A percentile compares a stretch with the other conserved stretches of the same genome.
Evolutionary conservation across 2,888 invertebrate species (phyloP).

Genomic region (Drosophila phalerata): DNA sequence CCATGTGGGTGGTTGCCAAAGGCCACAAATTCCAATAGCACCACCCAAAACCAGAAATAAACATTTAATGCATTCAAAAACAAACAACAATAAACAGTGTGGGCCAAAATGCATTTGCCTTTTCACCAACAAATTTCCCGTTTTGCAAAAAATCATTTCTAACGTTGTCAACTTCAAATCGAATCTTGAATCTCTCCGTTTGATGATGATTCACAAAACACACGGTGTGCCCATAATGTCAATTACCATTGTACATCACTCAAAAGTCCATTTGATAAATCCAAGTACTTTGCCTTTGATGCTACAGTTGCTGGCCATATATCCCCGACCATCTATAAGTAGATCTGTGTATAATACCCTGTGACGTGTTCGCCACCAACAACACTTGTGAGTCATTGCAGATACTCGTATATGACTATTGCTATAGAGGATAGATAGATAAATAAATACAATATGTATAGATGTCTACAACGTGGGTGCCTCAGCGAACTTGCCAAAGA

Average conservation of each 20-base stretch:
- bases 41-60: constrained; percentile 51
- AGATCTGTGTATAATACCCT: constrained; percentile 30
- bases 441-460: constrained; percentile 13
- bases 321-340: constrained; percentile 9
- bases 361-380: constrained; percentile 61
- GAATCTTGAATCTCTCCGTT: constrained; percentile 6
- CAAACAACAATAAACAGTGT: constrained; percentile 20
- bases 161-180: constrained; percentile 48
- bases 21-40: constrained; percentile 44
- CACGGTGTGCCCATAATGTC: constrained; percentile 12
- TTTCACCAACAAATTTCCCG: neutral
- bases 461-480: constrained; percentile 39
- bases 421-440: constrained; percentile 17
- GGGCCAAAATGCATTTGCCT: constrained; percentile 55
- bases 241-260: constrained; percentile 33
- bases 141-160: constrained; percentile 3
- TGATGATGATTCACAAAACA: constrained; percentile 47
- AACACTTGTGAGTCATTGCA: constrained; percentile 46
- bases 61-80: constrained; percentile 59
- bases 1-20: constrained; percentile 47
- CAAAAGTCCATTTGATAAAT: constrained; percentile 58
- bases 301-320: constrained; percentile 29
- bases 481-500: constrained; percentile 42
- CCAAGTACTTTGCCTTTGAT: constrained; percentile 31
- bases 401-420: constrained; percentile 18